These are phyloP conservation scores for Calonectris borealis DNA, from an alignment of 2,113 vertebrate species.

Conservation along the genomic window DNA sequence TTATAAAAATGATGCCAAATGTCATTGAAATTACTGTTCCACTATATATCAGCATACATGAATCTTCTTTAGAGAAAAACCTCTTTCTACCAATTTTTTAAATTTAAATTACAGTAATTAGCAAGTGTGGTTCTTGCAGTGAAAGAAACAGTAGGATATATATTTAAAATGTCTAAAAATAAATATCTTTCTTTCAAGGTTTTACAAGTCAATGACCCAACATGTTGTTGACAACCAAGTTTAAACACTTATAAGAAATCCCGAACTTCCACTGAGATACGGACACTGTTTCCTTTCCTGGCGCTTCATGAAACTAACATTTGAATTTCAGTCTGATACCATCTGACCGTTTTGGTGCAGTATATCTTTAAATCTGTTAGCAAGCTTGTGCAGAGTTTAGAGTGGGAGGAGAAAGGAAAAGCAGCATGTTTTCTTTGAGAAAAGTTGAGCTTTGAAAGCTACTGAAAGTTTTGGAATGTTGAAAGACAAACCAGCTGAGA, in stretches of 20 bases:
- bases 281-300: background rate
- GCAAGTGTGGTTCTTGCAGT: background rate
- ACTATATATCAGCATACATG: background rate
- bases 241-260: background rate
- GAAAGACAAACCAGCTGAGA: background rate
- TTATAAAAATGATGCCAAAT: background rate
- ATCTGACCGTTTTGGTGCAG: background rate
- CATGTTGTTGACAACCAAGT: background rate
- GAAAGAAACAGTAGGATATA: background rate
- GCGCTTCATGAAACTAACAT: background rate
- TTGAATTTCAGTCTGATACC: background rate
- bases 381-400: background rate
- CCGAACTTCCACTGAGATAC: background rate
- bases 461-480: background rate
- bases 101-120: background rate
- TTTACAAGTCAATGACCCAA: background rate
- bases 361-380: background rate
- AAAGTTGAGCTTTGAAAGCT: background rate
- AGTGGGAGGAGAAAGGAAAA: background rate
- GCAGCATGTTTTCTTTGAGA: background rate
- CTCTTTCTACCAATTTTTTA: background rate
- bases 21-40: background rate
- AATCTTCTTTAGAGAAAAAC: background rate
- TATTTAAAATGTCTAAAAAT: background rate
- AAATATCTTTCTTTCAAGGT: background rate